Evolutionary conservation across 2,113 vertebrate species (phyloP).

Genomic region (Hiodon tergisus): DNA sequence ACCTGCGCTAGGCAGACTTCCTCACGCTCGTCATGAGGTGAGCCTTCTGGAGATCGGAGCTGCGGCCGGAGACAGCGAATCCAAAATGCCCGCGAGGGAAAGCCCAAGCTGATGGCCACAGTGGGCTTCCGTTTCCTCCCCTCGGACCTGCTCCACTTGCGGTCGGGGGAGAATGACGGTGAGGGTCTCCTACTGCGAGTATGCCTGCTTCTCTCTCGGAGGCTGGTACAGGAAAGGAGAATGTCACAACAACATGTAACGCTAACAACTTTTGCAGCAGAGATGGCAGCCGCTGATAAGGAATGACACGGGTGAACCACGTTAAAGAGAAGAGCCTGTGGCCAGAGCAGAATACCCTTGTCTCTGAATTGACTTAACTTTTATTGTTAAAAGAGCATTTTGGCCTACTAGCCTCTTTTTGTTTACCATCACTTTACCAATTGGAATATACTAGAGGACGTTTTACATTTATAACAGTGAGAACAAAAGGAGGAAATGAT

Average conservation of each 20-base stretch:
- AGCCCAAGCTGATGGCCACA: too few species aligned
- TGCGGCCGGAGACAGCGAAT: too few species aligned
- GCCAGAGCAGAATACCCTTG: background rate
- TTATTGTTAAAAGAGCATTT: background rate
- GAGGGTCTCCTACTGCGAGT: background rate
- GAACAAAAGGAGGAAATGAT: background rate
- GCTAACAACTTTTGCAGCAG: background rate
- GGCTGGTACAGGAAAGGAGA: background rate
- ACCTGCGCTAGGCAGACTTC: too few species aligned
- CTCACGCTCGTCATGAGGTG: too few species aligned
- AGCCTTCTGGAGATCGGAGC: too few species aligned
- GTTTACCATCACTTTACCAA: background rate
- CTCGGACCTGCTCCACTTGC: too few species aligned
- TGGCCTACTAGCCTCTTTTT: background rate
- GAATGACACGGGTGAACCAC: background rate
- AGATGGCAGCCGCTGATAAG: background rate
- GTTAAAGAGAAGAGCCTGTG: background rate
- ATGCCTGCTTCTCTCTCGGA: background rate
- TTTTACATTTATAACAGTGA: background rate
- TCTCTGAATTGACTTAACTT: background rate
- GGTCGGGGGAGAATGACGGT: too few species aligned
- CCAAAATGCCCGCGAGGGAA: too few species aligned
- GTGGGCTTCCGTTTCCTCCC: too few species aligned
- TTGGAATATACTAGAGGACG: background rate
- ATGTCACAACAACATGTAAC: constrained; percentile 11